Evolutionary conservation across 2,113 vertebrate species (phyloP).

Genomic region (Manacus vitellinus): DNA sequence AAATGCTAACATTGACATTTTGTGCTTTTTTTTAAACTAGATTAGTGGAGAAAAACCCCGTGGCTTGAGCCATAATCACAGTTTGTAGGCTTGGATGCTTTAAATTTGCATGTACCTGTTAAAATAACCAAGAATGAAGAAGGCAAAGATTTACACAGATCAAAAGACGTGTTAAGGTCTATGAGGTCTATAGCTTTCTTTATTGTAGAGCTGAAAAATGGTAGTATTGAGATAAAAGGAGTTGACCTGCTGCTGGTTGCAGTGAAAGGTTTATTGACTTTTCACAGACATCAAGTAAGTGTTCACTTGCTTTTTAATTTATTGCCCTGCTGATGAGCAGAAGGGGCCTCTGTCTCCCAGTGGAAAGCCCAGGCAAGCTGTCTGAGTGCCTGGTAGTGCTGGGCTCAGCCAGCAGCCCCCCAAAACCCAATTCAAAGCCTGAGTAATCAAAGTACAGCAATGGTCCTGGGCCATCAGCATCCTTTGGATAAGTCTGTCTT

Average conservation of each 20-base stretch:
- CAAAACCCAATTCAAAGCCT: background rate
- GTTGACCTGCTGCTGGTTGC: background rate
- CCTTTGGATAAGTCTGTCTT: background rate
- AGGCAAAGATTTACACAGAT: background rate
- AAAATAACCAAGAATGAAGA: background rate
- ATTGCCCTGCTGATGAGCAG: background rate
- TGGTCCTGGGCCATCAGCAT: background rate
- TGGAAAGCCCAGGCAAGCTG: background rate
- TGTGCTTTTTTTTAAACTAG: background rate
- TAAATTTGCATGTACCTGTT: background rate
- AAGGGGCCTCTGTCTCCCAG: background rate
- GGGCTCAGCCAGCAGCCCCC: background rate
- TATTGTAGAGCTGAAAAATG: background rate
- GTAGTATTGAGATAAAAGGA: background rate
- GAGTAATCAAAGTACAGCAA: background rate
- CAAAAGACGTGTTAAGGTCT: background rate
- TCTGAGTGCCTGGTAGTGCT: background rate
- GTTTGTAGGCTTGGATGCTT: background rate
- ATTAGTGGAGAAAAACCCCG: background rate
- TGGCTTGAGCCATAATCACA: background rate
- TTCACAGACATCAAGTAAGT: background rate
- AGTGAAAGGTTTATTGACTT: background rate
- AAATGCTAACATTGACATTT: background rate
- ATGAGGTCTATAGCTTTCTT: background rate
- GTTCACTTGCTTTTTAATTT: background rate